These are phyloP conservation scores for Calosoma granatense DNA, from an alignment of 1,140 invertebrate species.

Conservation along the genomic window DNA sequence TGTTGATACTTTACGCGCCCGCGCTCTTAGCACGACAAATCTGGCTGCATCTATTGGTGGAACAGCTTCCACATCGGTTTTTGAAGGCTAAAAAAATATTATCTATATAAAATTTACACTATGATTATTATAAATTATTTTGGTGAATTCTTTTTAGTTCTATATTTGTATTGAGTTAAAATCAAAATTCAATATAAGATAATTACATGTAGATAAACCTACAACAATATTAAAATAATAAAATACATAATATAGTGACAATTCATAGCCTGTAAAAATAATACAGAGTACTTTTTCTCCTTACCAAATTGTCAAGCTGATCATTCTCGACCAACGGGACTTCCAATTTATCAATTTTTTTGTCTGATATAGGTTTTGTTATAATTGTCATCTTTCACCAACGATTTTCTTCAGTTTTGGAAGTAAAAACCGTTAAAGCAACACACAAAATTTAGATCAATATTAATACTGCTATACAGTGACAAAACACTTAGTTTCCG, in stretches of 20 bases:
- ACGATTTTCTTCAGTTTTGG: too few relatives aligned
- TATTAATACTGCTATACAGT: too few relatives aligned
- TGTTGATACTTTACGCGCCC: slow-evolving; percentile 43
- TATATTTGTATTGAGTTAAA: neutral
- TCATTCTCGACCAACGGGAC: slow-evolving; percentile 46
- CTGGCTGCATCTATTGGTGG: slow-evolving; percentile 29
- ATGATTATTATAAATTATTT: neutral
- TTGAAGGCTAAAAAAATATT: slow-evolving; percentile 14
- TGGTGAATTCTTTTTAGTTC: slow-evolving; percentile 15
- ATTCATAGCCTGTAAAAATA: too few relatives aligned
- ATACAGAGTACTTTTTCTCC: too few relatives aligned
- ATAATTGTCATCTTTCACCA: slow-evolving; percentile 49
- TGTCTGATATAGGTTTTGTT: slow-evolving; percentile 52
- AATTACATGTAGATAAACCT: too few relatives aligned
- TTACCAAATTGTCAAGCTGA: slow-evolving; percentile 25
- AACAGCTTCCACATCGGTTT: slow-evolving; percentile 29
- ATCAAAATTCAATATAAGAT: neutral
- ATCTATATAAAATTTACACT: neutral
- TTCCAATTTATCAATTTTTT: slow-evolving; percentile 51
- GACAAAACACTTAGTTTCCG: too few relatives aligned
- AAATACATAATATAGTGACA: too few relatives aligned
- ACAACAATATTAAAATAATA: too few relatives aligned
- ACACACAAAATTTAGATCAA: neutral
- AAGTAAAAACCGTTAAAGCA: neutral
- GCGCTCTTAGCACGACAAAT: slow-evolving; percentile 38